phyloP scores from a whole-genome alignment of 2,888 invertebrate genomes.

The Habroteleia sp. region DNA sequence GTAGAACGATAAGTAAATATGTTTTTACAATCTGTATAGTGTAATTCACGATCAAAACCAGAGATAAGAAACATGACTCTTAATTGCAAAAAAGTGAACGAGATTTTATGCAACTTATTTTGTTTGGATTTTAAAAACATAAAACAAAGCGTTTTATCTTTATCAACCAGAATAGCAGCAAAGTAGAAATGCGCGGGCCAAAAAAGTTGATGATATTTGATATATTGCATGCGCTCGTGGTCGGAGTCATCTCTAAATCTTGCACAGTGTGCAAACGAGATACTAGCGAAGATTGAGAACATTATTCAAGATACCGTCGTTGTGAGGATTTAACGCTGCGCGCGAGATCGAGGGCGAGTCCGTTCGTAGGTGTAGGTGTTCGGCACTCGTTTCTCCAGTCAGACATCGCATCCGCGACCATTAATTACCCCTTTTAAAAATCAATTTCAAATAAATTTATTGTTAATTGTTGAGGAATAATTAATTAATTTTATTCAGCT shows the following conservation, averaged over 20 bases:
- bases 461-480: neutral
- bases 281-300: constrained; percentile 42
- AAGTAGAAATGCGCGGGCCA: constrained; percentile 10
- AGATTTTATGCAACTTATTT: constrained; percentile 10
- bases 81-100: constrained; percentile 11
- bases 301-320: constrained; percentile 47
- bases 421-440: constrained; percentile 4
- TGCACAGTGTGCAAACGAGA: constrained; percentile 31
- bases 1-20: too few relatives aligned
- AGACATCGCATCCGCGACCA: too few relatives aligned
- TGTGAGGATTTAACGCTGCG: constrained; percentile 17
- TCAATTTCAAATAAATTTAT: constrained; percentile 5
- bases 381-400: constrained; percentile 2
- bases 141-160: constrained; percentile 12
- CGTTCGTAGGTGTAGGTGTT: constrained; percentile 18
- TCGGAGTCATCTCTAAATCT: constrained; percentile 22
- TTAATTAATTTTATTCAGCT: neutral
- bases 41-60: too few relatives aligned
- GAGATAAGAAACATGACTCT: too few relatives aligned
- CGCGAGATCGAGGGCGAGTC: constrained; percentile 20
- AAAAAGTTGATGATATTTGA: constrained; percentile 36
- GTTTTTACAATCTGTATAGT: too few relatives aligned
- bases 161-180: constrained; percentile 1
- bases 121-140: constrained; percentile 1
- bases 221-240: constrained; percentile 18